Conservation (phyloP, 2,888 invertebrate genomes). For the Drosophila mercatorum region DNA sequence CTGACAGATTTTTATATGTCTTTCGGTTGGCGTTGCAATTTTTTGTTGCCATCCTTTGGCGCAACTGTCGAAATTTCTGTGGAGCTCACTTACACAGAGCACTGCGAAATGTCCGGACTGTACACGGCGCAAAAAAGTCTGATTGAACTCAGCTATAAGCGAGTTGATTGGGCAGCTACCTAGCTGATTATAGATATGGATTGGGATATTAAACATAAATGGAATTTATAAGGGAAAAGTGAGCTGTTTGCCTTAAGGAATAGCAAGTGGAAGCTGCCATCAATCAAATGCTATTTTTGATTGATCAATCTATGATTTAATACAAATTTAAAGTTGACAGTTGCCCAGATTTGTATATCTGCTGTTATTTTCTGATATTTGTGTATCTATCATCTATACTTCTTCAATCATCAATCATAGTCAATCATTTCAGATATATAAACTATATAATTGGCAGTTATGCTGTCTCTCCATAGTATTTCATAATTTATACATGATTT, state of each 20-base stretch:
- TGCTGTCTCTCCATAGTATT: no score
- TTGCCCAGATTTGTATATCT: no score
- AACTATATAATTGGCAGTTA: no score
- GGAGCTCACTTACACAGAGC: conserved; percentile 17
- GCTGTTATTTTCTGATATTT: no score
- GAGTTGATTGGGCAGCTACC: background rate
- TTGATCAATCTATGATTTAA: no score
- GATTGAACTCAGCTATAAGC: conserved; percentile 16
- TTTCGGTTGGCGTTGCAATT: conserved; percentile 59
- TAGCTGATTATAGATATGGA: background rate
- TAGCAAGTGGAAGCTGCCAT: background rate
- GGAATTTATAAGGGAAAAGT: background rate
- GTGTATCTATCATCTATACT: no score
- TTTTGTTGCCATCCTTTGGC: conserved; percentile 23
- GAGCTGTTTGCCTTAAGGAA: background rate
- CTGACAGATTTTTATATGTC: conserved; percentile 77
- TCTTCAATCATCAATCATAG: no score
- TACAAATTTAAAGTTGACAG: no score
- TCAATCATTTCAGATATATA: no score
- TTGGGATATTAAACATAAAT: conserved; percentile 5
- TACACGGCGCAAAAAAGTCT: conserved; percentile 43
- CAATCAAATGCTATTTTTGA: background rate
- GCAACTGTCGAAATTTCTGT: conserved; percentile 58
- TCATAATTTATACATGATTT: background rate
- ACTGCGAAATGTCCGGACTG: conserved; percentile 29